Base-by-base conservation (phyloP, 2,888 invertebrate genomes). In the Caenorhabditis macrosperma region DNA sequence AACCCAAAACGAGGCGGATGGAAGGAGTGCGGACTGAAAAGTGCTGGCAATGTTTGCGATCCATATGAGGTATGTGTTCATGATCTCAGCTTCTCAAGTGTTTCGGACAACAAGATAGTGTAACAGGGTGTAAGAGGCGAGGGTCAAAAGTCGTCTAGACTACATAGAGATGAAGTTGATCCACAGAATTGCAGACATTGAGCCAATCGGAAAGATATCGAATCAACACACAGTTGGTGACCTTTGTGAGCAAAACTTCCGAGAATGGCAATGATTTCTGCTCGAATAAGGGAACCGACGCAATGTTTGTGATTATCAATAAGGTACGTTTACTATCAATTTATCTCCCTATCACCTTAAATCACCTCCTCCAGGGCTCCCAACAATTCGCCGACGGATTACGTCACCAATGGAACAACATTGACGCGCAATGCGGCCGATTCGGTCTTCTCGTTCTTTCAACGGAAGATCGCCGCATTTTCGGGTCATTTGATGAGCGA, bases 391-490 rank as follows among this genome's bases (percentile, higher is more conserved):
- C 83, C 0, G 81, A 85, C 48, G 76, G 44, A 5, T 72, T 86
- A 30, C 80, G 78, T 22, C 41, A 54, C n/a, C 68, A 75, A 46
- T 85, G 83, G 84, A 82, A 83, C 57, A 55, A 84, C 57, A 59
- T 84, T 17, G 86, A 86, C 52, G 63, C 82, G 1, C 86, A 86
- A 60, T 86, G 86, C 48, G 77, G 79, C 22, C 74, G 78, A 17
- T 67, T 74, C 24, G 85, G 82, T 9, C 28, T 86, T 24, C 75
- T 86, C 10, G 57, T 85, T 26, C 71, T 86, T 10, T 82, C 83
- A 17, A 60, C 82, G 15, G 78, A 78, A 26, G 83, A 85, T 30
- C 80, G 84, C 30, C 50, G 76, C 15, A 66, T 86, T 15, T 86
- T 72, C 55, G 85, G 77, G 24, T 78, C 84, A 2, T 79, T 82